Conservation (phyloP, 2,113 vertebrate genomes). For the Cisticola juncidis region DNA sequence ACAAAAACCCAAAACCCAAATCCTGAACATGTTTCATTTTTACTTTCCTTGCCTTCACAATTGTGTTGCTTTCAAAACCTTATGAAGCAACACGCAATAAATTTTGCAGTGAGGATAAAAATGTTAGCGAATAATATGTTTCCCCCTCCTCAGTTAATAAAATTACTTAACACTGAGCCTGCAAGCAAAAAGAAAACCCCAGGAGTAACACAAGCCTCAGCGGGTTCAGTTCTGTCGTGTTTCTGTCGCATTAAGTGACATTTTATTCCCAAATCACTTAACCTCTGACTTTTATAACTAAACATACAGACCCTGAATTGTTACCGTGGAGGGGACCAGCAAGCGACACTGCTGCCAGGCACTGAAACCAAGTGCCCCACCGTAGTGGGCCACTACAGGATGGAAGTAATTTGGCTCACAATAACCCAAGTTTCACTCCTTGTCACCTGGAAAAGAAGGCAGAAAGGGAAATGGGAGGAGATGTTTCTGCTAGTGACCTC, state of each 20-base stretch:
- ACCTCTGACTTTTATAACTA: conserved; percentile 75
- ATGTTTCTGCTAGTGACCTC: background rate
- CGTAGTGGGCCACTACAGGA: background rate
- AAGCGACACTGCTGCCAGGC: background rate
- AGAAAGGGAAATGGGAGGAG: background rate
- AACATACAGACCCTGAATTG: conserved; percentile 48
- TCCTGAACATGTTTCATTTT: background rate
- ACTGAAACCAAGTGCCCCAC: background rate
- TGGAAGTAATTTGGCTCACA: background rate
- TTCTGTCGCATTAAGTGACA: conserved; percentile 74
- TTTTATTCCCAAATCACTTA: conserved; percentile 80
- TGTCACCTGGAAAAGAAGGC: background rate
- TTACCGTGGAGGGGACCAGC: conserved; percentile 1
- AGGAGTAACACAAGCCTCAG: conserved; percentile 50
- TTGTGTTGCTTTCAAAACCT: background rate
- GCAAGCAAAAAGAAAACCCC: conserved; percentile 67
- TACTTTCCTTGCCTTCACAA: conserved; percentile 44
- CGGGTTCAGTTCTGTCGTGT: conserved; percentile 65
- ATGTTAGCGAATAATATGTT: conserved; percentile 68
- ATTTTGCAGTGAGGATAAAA: conserved; percentile 70
- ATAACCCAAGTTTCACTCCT: background rate
- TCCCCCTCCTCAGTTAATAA: conserved; percentile 75
- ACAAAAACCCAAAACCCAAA: background rate
- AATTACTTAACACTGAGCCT: conserved; percentile 75
- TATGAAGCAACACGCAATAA: conserved; percentile 63